Base-by-base conservation (phyloP, 1,140 invertebrate genomes). In the Rhynchophorus ferrugineus region DNA sequence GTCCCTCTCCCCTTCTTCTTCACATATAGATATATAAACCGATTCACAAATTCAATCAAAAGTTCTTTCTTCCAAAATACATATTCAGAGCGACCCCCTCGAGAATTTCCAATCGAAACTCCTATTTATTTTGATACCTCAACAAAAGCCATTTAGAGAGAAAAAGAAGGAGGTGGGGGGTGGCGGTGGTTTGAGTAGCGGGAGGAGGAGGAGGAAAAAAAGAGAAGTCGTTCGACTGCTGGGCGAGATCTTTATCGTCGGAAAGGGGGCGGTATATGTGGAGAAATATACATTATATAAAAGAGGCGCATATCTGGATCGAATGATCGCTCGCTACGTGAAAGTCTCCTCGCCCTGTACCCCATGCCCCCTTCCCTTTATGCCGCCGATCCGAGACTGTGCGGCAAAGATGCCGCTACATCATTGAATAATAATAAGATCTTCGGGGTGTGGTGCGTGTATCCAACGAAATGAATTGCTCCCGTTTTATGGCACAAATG, bases 391-490 rank as follows among this genome's bases (percentile, higher is more conserved):
- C 24, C 11, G 24, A 11, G 24, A 6, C 5, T 6, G 5, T 6
- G 24, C 46, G 56, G 49, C 41, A 57, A 59, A 57, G 49, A 52
- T 51, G 52, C 50, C 41, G 61, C 57, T 62, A 61, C 62, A 61
- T 64, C 62, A 64, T 64, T 64, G 62, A 64, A 64, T 64, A 64
- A 58, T 64, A 64, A 64, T 64, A 64, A 64, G 62, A 64, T 64
- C 62, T 57, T 60, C 52, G 52, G 59, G n/a, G n/a, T n/a, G 59
- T 60, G 55, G 62, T 62, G 61, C 11, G 11, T 11, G 24, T 29
- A 49, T 62, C 58, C 58, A 64, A n/a, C n/a, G 62, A 64, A 64
- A 64, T 64, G 62, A 64, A 64, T 64, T 64, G 62, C 62, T 60
- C 59, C 60, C 61, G 62, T 62, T 64, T 64, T 64, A 64, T 64